phyloP scores from a whole-genome alignment of 1,140 invertebrate species.

The Proctacanthus coquilletti region DNA sequence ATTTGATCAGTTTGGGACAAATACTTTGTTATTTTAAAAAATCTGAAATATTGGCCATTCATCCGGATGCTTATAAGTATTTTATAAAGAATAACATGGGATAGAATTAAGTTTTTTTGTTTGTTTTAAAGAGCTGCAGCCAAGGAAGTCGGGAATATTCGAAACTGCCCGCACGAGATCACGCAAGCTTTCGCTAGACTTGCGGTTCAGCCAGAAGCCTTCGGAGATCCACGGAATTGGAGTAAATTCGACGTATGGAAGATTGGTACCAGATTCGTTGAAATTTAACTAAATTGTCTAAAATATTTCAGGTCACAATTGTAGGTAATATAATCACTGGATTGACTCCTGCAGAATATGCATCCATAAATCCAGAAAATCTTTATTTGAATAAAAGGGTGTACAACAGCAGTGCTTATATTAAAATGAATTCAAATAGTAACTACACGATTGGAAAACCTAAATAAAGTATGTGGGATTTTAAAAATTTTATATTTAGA shows the following conservation, averaged over 20 bases:
- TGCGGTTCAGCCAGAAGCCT: neutral
- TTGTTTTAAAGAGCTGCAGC: neutral
- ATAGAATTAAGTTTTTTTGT: slow-evolving; percentile 1
- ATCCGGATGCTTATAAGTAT: neutral
- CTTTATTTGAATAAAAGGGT: neutral
- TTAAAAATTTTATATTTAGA: too few species aligned
- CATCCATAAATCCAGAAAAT: neutral
- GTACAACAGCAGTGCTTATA: too few species aligned
- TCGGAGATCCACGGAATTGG: neutral
- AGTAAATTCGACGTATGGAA: neutral
- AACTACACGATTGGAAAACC: too few species aligned
- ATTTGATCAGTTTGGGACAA: neutral
- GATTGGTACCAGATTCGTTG: neutral
- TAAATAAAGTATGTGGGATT: too few species aligned
- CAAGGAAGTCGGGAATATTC: neutral
- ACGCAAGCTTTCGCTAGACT: neutral
- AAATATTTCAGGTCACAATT: neutral
- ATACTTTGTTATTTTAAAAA: neutral
- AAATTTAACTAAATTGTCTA: neutral
- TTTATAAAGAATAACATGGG: neutral
- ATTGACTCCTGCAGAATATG: neutral
- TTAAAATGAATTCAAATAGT: too few species aligned
- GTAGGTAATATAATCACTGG: neutral
- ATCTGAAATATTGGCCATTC: neutral
- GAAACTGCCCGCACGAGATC: neutral